Conservation (phyloP, 2,888 invertebrate genomes). For the Lepidochitona cinerea region DNA sequence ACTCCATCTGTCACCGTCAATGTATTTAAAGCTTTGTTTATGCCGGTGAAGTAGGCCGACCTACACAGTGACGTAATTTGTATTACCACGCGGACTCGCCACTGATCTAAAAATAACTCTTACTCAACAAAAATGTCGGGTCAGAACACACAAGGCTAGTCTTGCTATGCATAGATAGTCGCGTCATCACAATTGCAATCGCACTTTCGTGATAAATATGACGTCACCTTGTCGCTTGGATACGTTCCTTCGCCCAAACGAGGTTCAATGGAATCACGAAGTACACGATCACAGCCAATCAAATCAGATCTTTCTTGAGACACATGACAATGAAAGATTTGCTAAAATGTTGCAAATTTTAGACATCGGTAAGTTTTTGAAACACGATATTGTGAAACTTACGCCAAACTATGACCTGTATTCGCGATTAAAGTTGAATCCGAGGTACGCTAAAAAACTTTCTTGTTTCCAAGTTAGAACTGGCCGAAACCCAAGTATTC, state of each 20-base stretch:
- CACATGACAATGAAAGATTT: slow-evolving; percentile 29
- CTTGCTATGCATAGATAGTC: no score
- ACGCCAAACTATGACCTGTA: slow-evolving; percentile 40
- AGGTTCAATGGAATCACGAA: slow-evolving; percentile 34
- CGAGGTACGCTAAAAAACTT: slow-evolving; percentile 25
- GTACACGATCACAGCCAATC: background rate
- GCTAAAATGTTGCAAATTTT: slow-evolving; percentile 26
- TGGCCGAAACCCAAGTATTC: slow-evolving; percentile 38
- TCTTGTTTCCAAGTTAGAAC: slow-evolving; percentile 36
- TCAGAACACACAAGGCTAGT: no score
- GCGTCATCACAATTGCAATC: no score
- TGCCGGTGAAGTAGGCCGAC: no score
- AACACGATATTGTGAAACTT: slow-evolving; percentile 34
- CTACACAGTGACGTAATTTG: no score
- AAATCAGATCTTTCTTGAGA: slow-evolving; percentile 10
- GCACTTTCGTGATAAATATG: slow-evolving; percentile 37
- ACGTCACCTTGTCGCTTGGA: slow-evolving; percentile 30
- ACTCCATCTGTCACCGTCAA: no score
- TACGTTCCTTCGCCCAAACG: slow-evolving; percentile 28
- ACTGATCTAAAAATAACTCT: no score
- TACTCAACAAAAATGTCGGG: no score
- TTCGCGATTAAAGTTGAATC: slow-evolving; percentile 33
- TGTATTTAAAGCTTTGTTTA: no score
- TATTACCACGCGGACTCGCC: no score
- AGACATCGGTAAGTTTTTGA: slow-evolving; percentile 31